Conservation (phyloP, 2,888 invertebrate species). For the Lomographa bimaculata region DNA sequence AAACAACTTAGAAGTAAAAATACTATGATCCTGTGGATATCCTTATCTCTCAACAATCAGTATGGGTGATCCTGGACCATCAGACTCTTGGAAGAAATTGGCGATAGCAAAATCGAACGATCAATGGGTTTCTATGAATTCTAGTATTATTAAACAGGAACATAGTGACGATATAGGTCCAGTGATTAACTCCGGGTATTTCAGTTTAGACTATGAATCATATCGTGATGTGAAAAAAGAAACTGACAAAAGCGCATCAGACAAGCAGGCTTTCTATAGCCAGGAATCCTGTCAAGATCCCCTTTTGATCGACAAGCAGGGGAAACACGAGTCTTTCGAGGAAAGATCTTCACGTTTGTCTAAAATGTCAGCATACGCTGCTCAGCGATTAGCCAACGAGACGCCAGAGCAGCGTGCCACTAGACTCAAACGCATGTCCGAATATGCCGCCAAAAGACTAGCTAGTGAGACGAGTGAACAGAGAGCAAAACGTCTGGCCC, state of each 20-base stretch:
- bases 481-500: slow-evolving; percentile 61
- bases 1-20: slow-evolving; percentile 19
- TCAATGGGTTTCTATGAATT: slow-evolving; percentile 65
- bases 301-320: slow-evolving; percentile 4
- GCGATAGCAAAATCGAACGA: slow-evolving; percentile 69
- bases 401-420: slow-evolving; percentile 64
- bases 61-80: slow-evolving; percentile 72
- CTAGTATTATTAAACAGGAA: slow-evolving; percentile 54
- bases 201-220: slow-evolving; percentile 43
- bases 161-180: slow-evolving; percentile 37
- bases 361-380: slow-evolving; percentile 77
- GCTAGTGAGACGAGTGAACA: slow-evolving; percentile 67
- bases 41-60: slow-evolving; percentile 74
- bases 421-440: slow-evolving; percentile 72
- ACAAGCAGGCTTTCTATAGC: no score
- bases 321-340: slow-evolving; percentile 53
- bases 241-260: no score
- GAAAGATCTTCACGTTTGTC: slow-evolving; percentile 64
- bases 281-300: slow-evolving; percentile 8
- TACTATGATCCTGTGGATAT: slow-evolving; percentile 78
- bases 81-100: slow-evolving; percentile 75
- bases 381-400: slow-evolving; percentile 69
- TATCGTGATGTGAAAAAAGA: slow-evolving; percentile 46
- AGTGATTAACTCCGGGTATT: slow-evolving; percentile 41
- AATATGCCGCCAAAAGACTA: slow-evolving; percentile 69